Conservation (phyloP, 2,113 vertebrate species). For the Thinocorus orbignyianus region DNA sequence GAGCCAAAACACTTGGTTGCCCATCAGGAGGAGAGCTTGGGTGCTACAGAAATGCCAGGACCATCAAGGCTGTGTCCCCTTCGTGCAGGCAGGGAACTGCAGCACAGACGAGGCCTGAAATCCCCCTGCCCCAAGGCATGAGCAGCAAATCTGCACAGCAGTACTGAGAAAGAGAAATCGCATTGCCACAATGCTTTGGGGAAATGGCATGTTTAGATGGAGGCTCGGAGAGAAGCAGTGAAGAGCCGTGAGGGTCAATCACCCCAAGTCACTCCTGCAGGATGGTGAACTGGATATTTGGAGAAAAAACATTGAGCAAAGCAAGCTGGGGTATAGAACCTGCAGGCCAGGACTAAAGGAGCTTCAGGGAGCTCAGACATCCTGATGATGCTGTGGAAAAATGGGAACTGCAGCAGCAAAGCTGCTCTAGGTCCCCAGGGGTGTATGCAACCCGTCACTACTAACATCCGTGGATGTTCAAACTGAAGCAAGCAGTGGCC, state of each 20-base stretch:
- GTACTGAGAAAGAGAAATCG: rapidly evolving
- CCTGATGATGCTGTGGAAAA: background rate
- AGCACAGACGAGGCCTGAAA: background rate
- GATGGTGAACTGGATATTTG: background rate
- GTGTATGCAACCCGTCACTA: background rate
- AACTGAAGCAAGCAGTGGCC: background rate
- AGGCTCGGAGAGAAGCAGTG: rapidly evolving
- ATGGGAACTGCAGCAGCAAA: background rate
- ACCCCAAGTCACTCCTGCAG: rapidly evolving
- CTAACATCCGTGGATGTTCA: rapidly evolving
- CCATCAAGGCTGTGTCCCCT: background rate
- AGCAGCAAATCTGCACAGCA: background rate
- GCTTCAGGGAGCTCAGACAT: background rate
- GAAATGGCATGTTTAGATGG: background rate
- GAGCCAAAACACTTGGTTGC: background rate
- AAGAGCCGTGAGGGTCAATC: background rate
- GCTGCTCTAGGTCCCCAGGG: background rate
- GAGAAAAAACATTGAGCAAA: rapidly evolving
- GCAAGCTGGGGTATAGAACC: background rate
- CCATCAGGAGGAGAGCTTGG: background rate
- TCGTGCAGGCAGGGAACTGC: background rate
- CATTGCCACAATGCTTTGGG: rapidly evolving
- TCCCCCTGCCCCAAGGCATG: rapidly evolving
- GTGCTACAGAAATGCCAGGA: background rate
- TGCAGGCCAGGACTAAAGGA: background rate